These are phyloP conservation scores for Crocidura indochinensis DNA, from an alignment of 2,797 vertebrate species.

Conservation along the genomic window DNA sequence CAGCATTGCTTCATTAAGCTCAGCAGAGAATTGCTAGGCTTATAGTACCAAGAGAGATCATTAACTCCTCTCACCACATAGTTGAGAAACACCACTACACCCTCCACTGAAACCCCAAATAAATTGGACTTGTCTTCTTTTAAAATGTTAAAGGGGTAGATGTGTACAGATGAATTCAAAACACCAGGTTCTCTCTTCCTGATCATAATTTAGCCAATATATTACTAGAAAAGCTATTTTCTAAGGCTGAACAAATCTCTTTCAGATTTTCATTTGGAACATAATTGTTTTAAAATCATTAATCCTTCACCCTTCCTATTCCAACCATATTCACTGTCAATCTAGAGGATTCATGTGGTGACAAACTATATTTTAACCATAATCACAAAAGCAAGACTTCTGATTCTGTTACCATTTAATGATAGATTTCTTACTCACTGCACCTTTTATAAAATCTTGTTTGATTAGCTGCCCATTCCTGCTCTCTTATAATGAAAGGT, in stretches of 20 bases:
- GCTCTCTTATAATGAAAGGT: constrained; percentile 51
- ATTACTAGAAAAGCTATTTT: constrained; percentile 45
- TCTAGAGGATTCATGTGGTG: constrained; percentile 68
- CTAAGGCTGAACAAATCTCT: constrained; percentile 45
- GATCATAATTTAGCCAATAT: constrained; percentile 33
- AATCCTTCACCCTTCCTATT: constrained; percentile 59
- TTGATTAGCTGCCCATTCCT: constrained; percentile 68
- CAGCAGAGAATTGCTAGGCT: too few relatives aligned
- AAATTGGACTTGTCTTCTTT: constrained; percentile 2
- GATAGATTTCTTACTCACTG: constrained; percentile 67
- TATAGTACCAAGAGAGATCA: too few relatives aligned
- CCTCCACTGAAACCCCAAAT: too few relatives aligned
- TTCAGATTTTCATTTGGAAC: constrained; percentile 41
- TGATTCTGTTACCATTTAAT: constrained; percentile 75
- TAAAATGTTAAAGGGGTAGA: constrained; percentile 11
- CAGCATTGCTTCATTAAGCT: too few relatives aligned
- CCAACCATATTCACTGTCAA: constrained; percentile 54
- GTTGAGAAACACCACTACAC: too few relatives aligned
- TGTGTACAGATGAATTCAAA: constrained; percentile 9
- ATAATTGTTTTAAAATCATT: constrained; percentile 63
- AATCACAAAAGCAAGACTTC: constrained; percentile 72
- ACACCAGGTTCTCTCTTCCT: background rate
- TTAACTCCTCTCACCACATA: background rate
- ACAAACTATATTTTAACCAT: constrained; percentile 72
- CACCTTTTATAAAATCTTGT: constrained; percentile 65